Percentiles rank a stretch among this genome's conserved stretches.
phyloP scores from a whole-genome alignment of 2,888 invertebrate species.

The Dasysyrphus albostriatus region DNA sequence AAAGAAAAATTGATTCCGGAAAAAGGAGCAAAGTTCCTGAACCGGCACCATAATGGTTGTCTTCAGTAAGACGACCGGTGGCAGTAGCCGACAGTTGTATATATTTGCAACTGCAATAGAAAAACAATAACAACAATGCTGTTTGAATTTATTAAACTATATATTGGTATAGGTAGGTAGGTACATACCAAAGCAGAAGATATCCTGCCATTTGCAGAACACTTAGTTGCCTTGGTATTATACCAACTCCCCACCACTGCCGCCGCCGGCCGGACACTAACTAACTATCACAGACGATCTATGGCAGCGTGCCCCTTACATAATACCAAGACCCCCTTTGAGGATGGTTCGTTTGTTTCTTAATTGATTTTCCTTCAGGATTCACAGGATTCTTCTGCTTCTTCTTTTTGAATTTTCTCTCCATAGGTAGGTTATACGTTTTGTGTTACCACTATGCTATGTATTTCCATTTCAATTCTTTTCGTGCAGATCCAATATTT shows the following conservation, averaged over 20 bases:
- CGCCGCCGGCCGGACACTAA: slow-evolving; percentile 43
- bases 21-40: slow-evolving; percentile 41
- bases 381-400: slow-evolving; percentile 33
- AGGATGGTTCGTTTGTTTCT: slow-evolving; percentile 73
- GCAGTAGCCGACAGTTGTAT: slow-evolving; percentile 15
- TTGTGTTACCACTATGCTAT: slow-evolving; percentile 18
- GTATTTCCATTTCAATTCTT: slow-evolving; percentile 63
- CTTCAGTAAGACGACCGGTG: slow-evolving; percentile 35
- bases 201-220: slow-evolving; percentile 31
- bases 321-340: slow-evolving; percentile 39
- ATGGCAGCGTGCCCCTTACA: slow-evolving; percentile 16
- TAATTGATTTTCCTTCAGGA: slow-evolving; percentile 75
- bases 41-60: slow-evolving; percentile 55
- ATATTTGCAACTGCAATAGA: neutral
- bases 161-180: too few species aligned
- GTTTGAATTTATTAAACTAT: slow-evolving; percentile 64
- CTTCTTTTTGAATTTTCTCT: slow-evolving; percentile 14
- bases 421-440: neutral
- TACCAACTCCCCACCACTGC: neutral
- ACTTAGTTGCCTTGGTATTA: slow-evolving; percentile 40
- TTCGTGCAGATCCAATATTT: slow-evolving; percentile 46
- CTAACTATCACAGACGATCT: slow-evolving; percentile 64
- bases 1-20: slow-evolving; percentile 66
- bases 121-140: neutral
- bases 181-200: slow-evolving; percentile 29